Conservation (phyloP, 2,797 vertebrate species). For the Poecilia gillii region DNA sequence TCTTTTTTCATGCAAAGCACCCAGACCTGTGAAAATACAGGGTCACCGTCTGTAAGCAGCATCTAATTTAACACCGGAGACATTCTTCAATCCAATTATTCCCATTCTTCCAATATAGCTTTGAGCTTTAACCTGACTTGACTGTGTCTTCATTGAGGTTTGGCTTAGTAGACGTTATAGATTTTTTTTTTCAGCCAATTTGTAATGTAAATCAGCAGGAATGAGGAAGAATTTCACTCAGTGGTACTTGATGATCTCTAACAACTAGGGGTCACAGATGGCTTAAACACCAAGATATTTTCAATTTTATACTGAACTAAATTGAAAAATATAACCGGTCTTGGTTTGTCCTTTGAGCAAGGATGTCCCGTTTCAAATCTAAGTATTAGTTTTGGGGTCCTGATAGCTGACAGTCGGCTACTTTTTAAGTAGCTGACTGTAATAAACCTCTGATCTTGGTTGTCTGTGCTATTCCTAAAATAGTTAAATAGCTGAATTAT, state of each 20-base stretch:
- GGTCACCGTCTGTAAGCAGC: constrained; percentile 31
- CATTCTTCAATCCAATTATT: constrained; percentile 30
- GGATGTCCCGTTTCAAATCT: not conserved
- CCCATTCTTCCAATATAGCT: constrained; percentile 26
- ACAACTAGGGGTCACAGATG: not conserved
- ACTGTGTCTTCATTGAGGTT: constrained; percentile 56
- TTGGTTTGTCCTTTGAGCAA: not conserved
- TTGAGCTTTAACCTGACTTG: constrained; percentile 21
- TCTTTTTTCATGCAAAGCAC: constrained; percentile 61
- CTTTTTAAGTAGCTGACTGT: not conserved
- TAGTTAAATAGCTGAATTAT: not conserved
- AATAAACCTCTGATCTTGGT: not conserved
- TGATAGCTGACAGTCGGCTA: too few species aligned
- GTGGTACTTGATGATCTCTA: not conserved
- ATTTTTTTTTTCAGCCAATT: constrained; percentile 61
- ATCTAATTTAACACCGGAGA: constrained; percentile 22
- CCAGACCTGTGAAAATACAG: constrained; percentile 28
- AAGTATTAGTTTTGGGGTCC: not conserved
- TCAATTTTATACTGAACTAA: not conserved
- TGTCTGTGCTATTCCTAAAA: not conserved
- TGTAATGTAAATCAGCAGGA: constrained; percentile 45
- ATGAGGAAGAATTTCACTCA: not conserved
- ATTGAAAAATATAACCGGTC: not conserved
- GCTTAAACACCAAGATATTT: not conserved
- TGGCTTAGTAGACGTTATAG: constrained; percentile 38